These are phyloP conservation scores for Augiades crinisus DNA, from an alignment of 2,888 invertebrate species.

Conservation along the genomic window DNA sequence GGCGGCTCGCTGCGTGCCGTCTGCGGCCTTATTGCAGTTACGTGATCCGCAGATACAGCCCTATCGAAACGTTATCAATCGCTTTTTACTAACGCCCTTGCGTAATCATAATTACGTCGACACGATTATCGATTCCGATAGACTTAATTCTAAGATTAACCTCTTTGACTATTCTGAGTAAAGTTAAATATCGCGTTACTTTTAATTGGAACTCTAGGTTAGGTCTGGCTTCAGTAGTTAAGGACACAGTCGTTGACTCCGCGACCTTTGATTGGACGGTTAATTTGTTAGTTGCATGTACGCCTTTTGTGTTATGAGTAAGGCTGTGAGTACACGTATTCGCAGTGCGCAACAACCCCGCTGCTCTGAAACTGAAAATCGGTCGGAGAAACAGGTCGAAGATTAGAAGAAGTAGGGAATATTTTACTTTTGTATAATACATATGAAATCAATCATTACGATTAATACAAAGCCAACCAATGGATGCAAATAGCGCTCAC, in stretches of 20 bases:
- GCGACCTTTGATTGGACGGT: slow-evolving; percentile 1
- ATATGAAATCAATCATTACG: too few species aligned
- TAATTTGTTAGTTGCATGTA: slow-evolving; percentile 8
- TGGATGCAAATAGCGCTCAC: too few species aligned
- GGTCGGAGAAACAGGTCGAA: too few species aligned
- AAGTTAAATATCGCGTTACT: neutral
- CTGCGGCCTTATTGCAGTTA: slow-evolving; percentile 4
- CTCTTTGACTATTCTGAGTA: too few species aligned
- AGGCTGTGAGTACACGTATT: too few species aligned
- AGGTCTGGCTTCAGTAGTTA: too few species aligned
- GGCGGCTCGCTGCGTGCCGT: neutral
- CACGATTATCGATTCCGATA: neutral
- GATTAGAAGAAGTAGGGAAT: too few species aligned
- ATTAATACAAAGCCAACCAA: too few species aligned
- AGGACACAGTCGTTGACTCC: slow-evolving; percentile 8
- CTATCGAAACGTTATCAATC: neutral
- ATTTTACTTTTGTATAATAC: too few species aligned
- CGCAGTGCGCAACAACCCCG: too few species aligned
- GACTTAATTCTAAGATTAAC: neutral
- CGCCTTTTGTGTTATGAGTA: too few species aligned
- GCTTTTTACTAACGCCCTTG: neutral
- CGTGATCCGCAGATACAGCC: neutral
- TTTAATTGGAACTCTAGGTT: neutral
- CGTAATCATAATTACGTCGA: neutral
- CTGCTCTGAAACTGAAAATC: too few species aligned